Base-by-base conservation (phyloP, 2,888 invertebrate species). In the Calameuta idolon region DNA sequence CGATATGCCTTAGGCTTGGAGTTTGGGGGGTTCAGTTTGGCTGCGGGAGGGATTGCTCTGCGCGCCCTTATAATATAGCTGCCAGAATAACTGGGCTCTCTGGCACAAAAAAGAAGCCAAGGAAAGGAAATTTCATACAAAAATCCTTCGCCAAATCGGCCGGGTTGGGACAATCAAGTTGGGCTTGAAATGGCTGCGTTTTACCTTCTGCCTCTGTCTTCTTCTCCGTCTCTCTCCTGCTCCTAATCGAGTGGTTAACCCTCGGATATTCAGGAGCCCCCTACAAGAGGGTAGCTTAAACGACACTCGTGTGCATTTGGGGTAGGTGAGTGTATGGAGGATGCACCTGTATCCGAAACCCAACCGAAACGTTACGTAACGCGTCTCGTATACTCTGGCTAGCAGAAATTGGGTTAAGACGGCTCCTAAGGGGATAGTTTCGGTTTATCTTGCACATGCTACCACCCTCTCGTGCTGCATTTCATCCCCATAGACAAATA, bases 331-430 rank as follows among this genome's bases (percentile, higher is more conserved):
- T 23, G 33, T n/a, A 31, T 73, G 30, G 40, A 34, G 73, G 73
- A 31, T 35, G n/a, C 69, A 74, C 69, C 35, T 69, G 34, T 71
- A 77, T 33, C 68, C 40, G 34, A 74, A 23, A 75, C 33, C 73
- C 75, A 15, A 77, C 77, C 82, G 77, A 83, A 84, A 83, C 80
- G 79, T 82, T 83, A 85, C 85, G 86, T 85, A 89, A 87, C 86
- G 83, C 83, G 85, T 83, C 83, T 84, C 81, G 80, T 73, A 81
- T 83, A 85, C 83, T 83, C 84, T 84, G 85, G 85, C 84, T 87
- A 79, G 81, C 80, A 82, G 88, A 87, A 90, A 90, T 90, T 89
- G 83, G 88, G 88, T 87, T 89, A 89, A 88, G 89, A 89, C 84
- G 85, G 87, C 86, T 87, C 89, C 87, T 79, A 79, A 79, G 89